These are phyloP conservation scores for Suricata suricatta DNA, from an alignment of 2,113 vertebrate species.

Conservation along the genomic window DNA sequence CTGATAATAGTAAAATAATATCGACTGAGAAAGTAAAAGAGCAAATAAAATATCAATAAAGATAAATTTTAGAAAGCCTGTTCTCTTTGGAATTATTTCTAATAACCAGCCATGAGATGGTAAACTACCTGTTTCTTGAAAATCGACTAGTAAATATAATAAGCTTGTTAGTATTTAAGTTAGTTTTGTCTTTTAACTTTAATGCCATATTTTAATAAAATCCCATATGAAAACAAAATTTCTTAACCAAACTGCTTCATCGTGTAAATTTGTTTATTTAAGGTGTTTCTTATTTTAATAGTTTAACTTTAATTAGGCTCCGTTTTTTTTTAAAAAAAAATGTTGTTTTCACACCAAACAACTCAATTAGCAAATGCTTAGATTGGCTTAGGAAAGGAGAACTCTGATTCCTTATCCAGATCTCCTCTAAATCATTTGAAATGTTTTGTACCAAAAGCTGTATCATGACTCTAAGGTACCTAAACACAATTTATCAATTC, in stretches of 20 bases:
- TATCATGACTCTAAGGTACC: background rate
- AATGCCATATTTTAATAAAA: slow-evolving; percentile 44
- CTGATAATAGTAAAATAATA: background rate
- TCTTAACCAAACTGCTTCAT: slow-evolving; percentile 17
- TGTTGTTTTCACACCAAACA: background rate
- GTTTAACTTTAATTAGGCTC: slow-evolving; percentile 37
- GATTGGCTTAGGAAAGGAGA: background rate
- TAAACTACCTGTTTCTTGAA: background rate
- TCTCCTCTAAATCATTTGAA: background rate
- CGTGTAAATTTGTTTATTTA: slow-evolving; percentile 49
- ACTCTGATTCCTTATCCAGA: background rate
- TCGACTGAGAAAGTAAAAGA: background rate
- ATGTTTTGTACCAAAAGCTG: background rate
- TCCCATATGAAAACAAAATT: slow-evolving; percentile 28
- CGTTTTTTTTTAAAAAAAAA: background rate
- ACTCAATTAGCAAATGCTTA: slow-evolving; percentile 28
- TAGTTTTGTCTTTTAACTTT: slow-evolving; percentile 50
- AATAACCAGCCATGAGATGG: slow-evolving; percentile 17
- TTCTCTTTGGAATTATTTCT: slow-evolving; percentile 31
- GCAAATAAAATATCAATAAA: background rate
- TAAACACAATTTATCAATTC: background rate
- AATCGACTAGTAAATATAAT: slow-evolving; percentile 28
- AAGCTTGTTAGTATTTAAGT: slow-evolving; percentile 40
- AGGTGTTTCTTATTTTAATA: slow-evolving; percentile 30
- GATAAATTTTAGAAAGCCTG: background rate